Conservation (phyloP, 1,140 invertebrate species). For the Drosophila trapezifrons region DNA sequence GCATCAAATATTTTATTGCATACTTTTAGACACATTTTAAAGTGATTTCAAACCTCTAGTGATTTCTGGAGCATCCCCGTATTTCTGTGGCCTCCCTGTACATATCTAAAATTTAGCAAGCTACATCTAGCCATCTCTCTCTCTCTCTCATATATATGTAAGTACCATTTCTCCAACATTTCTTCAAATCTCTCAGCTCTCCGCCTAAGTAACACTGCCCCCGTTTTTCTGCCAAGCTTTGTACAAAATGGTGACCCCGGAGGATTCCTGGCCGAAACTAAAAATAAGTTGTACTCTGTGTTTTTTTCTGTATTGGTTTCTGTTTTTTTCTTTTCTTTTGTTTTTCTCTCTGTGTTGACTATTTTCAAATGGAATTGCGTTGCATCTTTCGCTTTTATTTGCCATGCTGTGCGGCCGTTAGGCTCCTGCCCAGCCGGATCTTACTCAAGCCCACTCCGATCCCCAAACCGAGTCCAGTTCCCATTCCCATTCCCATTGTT, state of each 20-base stretch:
- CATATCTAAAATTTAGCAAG: not conserved
- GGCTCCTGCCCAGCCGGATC: conserved; percentile 26
- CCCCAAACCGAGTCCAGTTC: conserved; percentile 29
- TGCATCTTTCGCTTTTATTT: conserved; percentile 36
- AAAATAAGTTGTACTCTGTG: conserved; percentile 71
- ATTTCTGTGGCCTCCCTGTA: not conserved
- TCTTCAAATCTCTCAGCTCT: not conserved
- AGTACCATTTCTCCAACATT: conserved; percentile 16
- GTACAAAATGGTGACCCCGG: conserved; percentile 44
- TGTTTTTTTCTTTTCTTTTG: conserved; percentile 18
- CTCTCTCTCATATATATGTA: conserved; percentile 17
- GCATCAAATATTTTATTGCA: not conserved
- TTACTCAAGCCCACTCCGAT: conserved; percentile 28
- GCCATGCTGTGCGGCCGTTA: conserved; percentile 55
- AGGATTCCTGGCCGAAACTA: conserved; percentile 45
- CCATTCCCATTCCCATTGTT: conserved; percentile 6
- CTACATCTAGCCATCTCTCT: not conserved
- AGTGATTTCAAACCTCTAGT: too few relatives aligned
- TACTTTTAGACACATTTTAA: not conserved
- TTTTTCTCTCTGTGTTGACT: conserved; percentile 24
- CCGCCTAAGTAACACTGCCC: conserved; percentile 64
- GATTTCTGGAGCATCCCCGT: too few relatives aligned
- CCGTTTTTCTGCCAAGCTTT: conserved; percentile 39
- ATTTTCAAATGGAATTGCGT: conserved; percentile 69
- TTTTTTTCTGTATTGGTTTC: conserved; percentile 41